Base-by-base conservation (phyloP, 2,113 vertebrate species). In the Piprites chloris region DNA sequence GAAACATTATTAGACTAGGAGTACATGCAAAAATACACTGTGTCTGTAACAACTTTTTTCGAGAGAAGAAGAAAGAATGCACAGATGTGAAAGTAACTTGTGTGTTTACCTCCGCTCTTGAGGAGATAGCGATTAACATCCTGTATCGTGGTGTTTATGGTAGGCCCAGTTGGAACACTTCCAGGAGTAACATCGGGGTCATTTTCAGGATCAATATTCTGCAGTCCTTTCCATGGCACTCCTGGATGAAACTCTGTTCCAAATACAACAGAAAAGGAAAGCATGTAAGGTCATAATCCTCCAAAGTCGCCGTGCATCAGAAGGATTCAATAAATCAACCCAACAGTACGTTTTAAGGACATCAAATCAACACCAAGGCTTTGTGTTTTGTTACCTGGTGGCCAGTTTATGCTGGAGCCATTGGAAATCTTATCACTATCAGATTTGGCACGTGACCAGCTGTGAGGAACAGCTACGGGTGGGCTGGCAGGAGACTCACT, bases 191-290 rank as follows among this genome's bases (percentile, higher is more conserved):
- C 99, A 87, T 99, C 99, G 3, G 99, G 99, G 97, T 99, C 99
- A 80, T 99, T 99, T 97, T 99, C 99, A 6, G 99, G 99, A 95
- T 99, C 99, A 50, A 99, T 99, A 76, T 99, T 99, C 98, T 99
- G 99, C 96, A 99, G 98, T 95, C 99, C 99, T 98, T 99, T 99
- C 99, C 99, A 99, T 23, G 99, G 99, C 74, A 99, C 99, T 94
- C 99, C 99, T 56, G 99, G 99, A 91, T 99, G 99, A 97, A 99
- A 99, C 97, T 99, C 99, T 99, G 95, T 86, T 87, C n/a, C 61
- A 69, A 65, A 62, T 22, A 77, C 23, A 76, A 81, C 4, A 69
- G 68, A 73, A 87, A 71, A 73, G 9, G 19, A 27, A 58, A 46
- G 28, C 3, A 14, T 10, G 28, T 52, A 1, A 87, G 52, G 21